Evolutionary conservation across 2,797 vertebrate genomes (phyloP).

Genomic region (Chelidonichthys spinosus): DNA sequence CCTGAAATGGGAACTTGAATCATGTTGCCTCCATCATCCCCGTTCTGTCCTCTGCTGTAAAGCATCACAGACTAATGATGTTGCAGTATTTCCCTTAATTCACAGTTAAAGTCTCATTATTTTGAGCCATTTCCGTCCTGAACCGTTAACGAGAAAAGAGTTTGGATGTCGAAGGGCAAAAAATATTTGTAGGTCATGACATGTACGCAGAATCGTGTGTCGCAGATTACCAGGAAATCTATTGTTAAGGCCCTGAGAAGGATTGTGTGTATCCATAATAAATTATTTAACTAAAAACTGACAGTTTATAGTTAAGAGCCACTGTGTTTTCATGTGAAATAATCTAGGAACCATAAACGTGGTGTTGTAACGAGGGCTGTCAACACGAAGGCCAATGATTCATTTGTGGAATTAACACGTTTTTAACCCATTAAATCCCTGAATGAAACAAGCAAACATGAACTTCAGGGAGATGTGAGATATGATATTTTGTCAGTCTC

Average conservation of each 20-base stretch:
- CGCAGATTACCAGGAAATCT: neutral
- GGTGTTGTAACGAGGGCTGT: neutral
- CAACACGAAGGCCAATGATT: no score
- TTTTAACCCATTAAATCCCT: neutral
- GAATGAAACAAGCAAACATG: neutral
- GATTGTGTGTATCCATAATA: neutral
- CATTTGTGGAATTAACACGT: no score
- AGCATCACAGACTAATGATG: neutral
- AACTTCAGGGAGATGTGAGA: neutral
- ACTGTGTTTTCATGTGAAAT: conserved; percentile 19
- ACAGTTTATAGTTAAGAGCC: neutral
- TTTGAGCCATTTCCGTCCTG: neutral
- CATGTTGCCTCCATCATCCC: neutral
- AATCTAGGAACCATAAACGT: neutral
- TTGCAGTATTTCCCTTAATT: neutral
- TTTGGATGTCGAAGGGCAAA: neutral
- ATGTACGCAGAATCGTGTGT: neutral
- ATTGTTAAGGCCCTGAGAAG: neutral
- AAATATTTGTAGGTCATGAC: neutral
- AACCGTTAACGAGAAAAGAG: neutral
- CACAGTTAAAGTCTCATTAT: neutral
- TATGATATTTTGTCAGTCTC: neutral
- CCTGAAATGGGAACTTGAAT: neutral
- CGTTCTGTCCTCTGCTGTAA: neutral
- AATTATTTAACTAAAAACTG: neutral